Evolutionary conservation across 2,113 vertebrate species (phyloP).

Genomic region (Oostethus manadensis): DNA sequence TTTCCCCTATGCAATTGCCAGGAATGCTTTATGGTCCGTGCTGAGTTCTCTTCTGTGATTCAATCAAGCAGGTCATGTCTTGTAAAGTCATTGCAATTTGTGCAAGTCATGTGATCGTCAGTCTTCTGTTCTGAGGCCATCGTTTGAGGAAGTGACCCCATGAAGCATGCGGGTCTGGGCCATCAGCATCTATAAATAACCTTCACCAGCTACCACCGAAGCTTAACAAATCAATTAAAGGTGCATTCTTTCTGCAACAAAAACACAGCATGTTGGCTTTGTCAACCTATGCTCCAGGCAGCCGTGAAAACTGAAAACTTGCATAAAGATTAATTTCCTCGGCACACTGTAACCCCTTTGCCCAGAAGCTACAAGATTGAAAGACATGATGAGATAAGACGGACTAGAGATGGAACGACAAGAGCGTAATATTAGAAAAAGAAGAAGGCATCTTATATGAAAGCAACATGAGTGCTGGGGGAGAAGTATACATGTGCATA

Average conservation of each 20-base stretch:
- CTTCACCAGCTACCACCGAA: conserved; percentile 23
- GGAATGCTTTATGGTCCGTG: conserved; percentile 62
- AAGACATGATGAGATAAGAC: conserved; percentile 38
- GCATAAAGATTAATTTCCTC: conserved; percentile 8
- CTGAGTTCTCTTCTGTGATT: conserved; percentile 59
- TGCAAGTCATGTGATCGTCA: conserved; percentile 64
- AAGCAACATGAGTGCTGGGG: conserved; percentile 36
- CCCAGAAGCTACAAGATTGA: conserved; percentile 32
- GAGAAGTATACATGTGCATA: conserved; percentile 52
- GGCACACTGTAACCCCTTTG: conserved; percentile 25
- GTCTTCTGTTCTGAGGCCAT: conserved; percentile 26
- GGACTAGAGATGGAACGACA: conserved; percentile 26
- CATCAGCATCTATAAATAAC: conserved; percentile 61
- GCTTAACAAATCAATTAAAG: conserved; percentile 57
- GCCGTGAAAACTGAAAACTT: conserved; percentile 25
- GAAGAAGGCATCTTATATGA: conserved; percentile 12
- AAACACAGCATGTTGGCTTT: conserved; percentile 15
- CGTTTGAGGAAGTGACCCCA: conserved; percentile 13
- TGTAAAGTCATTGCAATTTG: conserved; percentile 66
- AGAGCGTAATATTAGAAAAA: not conserved
- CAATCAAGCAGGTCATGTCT: conserved; percentile 60
- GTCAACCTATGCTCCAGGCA: conserved; percentile 13
- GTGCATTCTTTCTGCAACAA: conserved; percentile 20
- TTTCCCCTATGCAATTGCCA: conserved; percentile 49
- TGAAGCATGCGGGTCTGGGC: not conserved